phyloP scores from a whole-genome alignment of 2,113 vertebrate genomes.

The Colaptes auratus region DNA sequence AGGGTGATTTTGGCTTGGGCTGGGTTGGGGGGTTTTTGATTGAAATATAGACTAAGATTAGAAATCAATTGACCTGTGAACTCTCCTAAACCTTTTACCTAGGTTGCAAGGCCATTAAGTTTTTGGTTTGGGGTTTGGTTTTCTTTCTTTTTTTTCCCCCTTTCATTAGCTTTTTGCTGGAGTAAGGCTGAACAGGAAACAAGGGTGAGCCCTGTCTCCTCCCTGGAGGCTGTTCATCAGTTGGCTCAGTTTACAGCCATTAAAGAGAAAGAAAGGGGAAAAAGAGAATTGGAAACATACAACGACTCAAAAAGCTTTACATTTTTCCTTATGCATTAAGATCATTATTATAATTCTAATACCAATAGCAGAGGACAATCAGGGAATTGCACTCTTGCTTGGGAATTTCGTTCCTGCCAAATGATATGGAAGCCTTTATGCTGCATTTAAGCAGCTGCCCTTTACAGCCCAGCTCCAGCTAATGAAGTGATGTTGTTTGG shows the following conservation, averaged over 20 bases:
- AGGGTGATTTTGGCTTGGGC: not conserved
- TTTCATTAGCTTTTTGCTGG: constrained; percentile 88
- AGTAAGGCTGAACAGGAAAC: constrained; percentile 84
- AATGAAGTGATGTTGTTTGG: not conserved
- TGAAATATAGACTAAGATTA: constrained; percentile 62
- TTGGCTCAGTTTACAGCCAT: constrained; percentile 89
- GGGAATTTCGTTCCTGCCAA: constrained; percentile 16
- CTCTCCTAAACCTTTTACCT: constrained; percentile 82
- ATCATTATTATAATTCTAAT: not conserved
- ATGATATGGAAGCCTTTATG: not conserved
- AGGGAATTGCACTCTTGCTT: not conserved
- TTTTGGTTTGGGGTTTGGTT: not conserved
- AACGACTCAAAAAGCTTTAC: constrained; percentile 3
- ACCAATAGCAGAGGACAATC: not conserved
- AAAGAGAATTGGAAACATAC: not conserved
- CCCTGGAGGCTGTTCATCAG: constrained; percentile 88
- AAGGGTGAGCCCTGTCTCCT: constrained; percentile 72
- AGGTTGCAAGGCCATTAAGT: constrained; percentile 82
- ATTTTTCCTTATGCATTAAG: not conserved
- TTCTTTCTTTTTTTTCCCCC: constrained; percentile 75
- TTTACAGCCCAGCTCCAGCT: not conserved
- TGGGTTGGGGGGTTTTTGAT: not conserved
- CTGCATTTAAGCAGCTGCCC: not conserved
- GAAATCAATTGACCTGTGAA: constrained; percentile 75
- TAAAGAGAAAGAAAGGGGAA: constrained; percentile 43